A percentile compares a stretch with the other conserved stretches of the same genome.
These are phyloP conservation scores for Enteromius thamalakanensis DNA, from an alignment of 2,797 vertebrate species.

Conservation along the genomic window DNA sequence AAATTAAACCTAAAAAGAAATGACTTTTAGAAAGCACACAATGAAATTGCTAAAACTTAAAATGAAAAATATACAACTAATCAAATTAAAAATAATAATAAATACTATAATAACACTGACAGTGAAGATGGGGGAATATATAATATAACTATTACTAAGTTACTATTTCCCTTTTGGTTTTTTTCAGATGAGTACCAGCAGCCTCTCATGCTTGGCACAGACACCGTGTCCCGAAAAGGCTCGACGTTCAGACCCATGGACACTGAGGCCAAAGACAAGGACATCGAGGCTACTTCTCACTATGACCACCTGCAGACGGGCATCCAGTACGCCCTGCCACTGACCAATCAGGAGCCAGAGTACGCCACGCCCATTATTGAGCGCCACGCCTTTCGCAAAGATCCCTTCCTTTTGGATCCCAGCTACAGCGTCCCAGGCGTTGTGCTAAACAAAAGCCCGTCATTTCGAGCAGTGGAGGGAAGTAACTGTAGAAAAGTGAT, in stretches of 20 bases:
- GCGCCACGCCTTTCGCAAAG: constrained; percentile 72
- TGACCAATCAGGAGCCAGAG: constrained; percentile 81
- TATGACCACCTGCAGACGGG: constrained; percentile 77
- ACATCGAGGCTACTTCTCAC: constrained; percentile 69
- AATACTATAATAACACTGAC: neutral
- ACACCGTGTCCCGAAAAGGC: constrained; percentile 82
- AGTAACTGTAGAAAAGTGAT: constrained; percentile 55
- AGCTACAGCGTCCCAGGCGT: constrained; percentile 76
- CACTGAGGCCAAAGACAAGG: constrained; percentile 69
- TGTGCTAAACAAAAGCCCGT: constrained; percentile 72
- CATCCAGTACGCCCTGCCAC: constrained; percentile 84
- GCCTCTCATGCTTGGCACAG: constrained; percentile 84
- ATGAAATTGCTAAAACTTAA: neutral
- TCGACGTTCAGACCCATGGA: constrained; percentile 89
- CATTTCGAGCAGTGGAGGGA: constrained; percentile 69
- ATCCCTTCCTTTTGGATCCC: constrained; percentile 70
- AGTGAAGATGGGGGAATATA: too few species aligned
- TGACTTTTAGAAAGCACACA: neutral
- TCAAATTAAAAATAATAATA: neutral
- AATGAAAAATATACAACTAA: neutral
- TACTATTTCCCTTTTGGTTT: neutral
- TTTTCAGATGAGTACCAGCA: constrained; percentile 82
- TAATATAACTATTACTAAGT: neutral
- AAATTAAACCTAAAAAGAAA: neutral
- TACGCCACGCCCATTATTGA: constrained; percentile 88